These are phyloP conservation scores for Oostethus manadensis DNA, from an alignment of 2,113 vertebrate genomes.

Conservation along the genomic window DNA sequence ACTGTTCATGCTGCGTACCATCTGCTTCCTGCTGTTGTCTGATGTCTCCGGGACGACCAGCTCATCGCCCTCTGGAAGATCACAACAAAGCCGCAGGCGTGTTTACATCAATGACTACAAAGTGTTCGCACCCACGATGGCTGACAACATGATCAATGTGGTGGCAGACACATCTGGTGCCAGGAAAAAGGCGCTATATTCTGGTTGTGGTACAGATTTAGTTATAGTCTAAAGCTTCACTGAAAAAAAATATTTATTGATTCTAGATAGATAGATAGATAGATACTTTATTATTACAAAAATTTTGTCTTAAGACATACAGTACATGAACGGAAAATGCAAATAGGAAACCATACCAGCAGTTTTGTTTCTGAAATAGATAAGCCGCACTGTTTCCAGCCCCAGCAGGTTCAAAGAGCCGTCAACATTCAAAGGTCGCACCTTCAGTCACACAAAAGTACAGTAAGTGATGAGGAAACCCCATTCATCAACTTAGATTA, in stretches of 20 bases:
- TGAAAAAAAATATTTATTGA: too few relatives aligned
- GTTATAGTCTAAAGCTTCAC: too few relatives aligned
- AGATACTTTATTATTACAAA: too few relatives aligned
- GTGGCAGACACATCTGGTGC: not conserved
- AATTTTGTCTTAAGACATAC: not conserved
- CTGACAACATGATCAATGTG: not conserved
- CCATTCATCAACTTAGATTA: not conserved
- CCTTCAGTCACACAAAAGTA: slow-evolving; percentile 65
- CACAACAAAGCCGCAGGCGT: slow-evolving; percentile 6
- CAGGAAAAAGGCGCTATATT: not conserved
- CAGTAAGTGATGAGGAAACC: too few relatives aligned
- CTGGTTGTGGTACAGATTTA: too few relatives aligned
- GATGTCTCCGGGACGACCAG: slow-evolving; percentile 95
- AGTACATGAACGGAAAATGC: not conserved
- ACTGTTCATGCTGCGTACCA: slow-evolving; percentile 96
- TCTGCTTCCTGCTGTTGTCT: slow-evolving; percentile 96
- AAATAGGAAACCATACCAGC: slow-evolving; percentile 77
- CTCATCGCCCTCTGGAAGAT: slow-evolving; percentile 88
- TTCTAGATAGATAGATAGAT: too few relatives aligned
- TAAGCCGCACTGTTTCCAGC: slow-evolving; percentile 89
- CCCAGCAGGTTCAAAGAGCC: slow-evolving; percentile 95
- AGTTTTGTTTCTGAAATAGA: slow-evolving; percentile 99
- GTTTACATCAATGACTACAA: slow-evolving; percentile 6
- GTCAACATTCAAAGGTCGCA: slow-evolving; percentile 90
- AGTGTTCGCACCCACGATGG: not conserved